phyloP scores from a whole-genome alignment of 2,797 vertebrate genomes.

The Microtus obscurus region DNA sequence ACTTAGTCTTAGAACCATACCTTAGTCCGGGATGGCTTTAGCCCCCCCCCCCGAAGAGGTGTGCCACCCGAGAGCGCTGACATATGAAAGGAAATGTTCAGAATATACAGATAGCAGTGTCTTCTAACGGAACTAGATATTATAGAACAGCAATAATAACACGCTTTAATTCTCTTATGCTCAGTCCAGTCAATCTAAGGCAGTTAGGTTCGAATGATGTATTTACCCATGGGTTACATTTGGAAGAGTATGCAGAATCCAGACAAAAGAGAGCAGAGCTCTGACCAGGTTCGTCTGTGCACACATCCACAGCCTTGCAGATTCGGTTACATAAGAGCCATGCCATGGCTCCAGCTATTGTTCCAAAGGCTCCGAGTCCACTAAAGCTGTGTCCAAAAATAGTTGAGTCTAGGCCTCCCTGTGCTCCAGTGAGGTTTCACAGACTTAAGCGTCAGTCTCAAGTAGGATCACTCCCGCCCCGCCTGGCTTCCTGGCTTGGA shows the following conservation, averaged over 20 bases:
- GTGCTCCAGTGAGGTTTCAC: rapidly evolving
- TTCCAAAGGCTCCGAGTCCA: conserved; percentile 3
- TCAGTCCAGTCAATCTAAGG: not conserved
- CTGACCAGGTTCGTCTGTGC: not conserved
- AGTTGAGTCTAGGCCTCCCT: not conserved
- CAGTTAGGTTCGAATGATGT: not conserved
- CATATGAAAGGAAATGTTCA: not conserved
- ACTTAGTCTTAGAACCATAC: conserved; percentile 6
- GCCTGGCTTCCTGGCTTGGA: not conserved
- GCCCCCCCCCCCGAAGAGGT: not conserved
- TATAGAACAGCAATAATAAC: not conserved
- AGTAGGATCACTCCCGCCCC: rapidly evolving
- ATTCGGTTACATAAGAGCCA: not conserved
- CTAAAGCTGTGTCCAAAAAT: not conserved
- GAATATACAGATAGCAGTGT: not conserved
- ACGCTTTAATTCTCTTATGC: not conserved
- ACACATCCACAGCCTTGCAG: not conserved
- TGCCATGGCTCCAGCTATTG: not conserved
- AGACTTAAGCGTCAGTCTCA: not conserved
- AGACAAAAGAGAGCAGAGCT: not conserved
- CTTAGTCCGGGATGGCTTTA: not conserved
- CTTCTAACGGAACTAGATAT: not conserved
- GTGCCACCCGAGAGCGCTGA: not conserved
- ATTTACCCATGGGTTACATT: not conserved
- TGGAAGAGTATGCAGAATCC: conserved; percentile 17